Evolutionary conservation across 2,113 vertebrate genomes (phyloP).

Genomic region (Nothobranchius kuhntae): DNA sequence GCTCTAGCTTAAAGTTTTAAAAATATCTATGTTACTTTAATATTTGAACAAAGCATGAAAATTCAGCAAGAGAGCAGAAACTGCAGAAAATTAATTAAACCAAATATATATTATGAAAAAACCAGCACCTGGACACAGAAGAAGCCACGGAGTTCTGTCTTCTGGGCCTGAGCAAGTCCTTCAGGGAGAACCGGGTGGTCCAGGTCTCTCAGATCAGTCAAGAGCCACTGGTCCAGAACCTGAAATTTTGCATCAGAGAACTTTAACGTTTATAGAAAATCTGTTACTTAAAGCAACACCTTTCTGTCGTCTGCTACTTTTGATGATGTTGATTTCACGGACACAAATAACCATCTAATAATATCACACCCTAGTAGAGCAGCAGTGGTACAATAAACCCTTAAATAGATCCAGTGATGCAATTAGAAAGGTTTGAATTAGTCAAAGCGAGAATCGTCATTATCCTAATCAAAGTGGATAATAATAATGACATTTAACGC

Average conservation of each 20-base stretch:
- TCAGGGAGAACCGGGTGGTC: constrained; percentile 86
- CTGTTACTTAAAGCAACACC: not conserved
- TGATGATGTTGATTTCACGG: not conserved
- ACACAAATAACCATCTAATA: not conserved
- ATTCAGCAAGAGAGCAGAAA: not conserved
- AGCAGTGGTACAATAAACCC: not conserved
- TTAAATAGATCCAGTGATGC: not conserved
- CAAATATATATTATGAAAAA: constrained; percentile 1
- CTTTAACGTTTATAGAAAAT: not conserved
- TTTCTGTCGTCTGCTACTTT: no score
- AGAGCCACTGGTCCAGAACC: constrained; percentile 93
- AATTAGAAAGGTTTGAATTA: not conserved
- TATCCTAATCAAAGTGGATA: not conserved
- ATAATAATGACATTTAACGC: constrained; percentile 5
- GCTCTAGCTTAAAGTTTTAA: no score
- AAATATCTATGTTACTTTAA: not conserved
- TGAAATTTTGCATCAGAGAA: constrained; percentile 52
- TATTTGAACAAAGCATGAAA: not conserved
- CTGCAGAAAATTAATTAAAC: not conserved
- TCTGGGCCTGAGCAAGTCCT: constrained; percentile 79
- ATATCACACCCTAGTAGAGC: not conserved
- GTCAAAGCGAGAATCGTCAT: not conserved
- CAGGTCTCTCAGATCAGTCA: constrained; percentile 92
- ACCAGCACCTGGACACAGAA: constrained; percentile 86
- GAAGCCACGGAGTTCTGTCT: constrained; percentile 86